Base-by-base conservation (phyloP, 2,888 invertebrate genomes). In the Nomada ruficornis region DNA sequence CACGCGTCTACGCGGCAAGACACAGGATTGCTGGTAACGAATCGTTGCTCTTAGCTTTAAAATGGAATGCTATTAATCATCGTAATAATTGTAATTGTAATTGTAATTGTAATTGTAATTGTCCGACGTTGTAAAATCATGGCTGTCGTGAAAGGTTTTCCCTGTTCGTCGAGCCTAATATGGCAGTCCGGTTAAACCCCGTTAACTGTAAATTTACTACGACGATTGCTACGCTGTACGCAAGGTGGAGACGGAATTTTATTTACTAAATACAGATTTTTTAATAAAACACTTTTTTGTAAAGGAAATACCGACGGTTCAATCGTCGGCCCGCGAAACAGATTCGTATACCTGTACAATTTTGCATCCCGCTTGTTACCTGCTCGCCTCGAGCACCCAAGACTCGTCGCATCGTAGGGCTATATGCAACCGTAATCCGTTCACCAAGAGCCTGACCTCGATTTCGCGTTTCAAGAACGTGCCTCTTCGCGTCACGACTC, bases 221-320 rank as follows among this genome's bases (percentile, higher is more conserved):
- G 81, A 88, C 86, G 76, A 77, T 62, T 60, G 83, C 86, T 87
- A 88, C 87, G 90, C 88, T 88, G 83, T 89, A 87, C 82, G 87
- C 85, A 85, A 85, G 80, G 77, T 80, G 87, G 87, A 88, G 86
- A 89, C 88, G 88, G 86, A 89, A 64, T 86, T 89, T 90, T 89
- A 90, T 90, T 90, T 89, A 88, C 89, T 88, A 88, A 89, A 89
- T 90, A 88, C 88, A 84, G 89, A 83, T 87, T 89, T 90, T 90
- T 88, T 87, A n/a, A 89, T 89, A 89, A 90, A 90, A 89, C 67
- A 78, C 74, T 83, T 77, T 85, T 89, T 88, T 86, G 86, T 84
- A 81, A 85, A 83, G 72, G 78, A 88, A 68, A 52, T 20, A 13
- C 44, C 42, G 62, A 23, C 15, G 20, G 9, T 15, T 36, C 62